These are phyloP conservation scores for Rhabdophis nuchalis DNA, from an alignment of 2,797 vertebrate species.

Conservation along the genomic window DNA sequence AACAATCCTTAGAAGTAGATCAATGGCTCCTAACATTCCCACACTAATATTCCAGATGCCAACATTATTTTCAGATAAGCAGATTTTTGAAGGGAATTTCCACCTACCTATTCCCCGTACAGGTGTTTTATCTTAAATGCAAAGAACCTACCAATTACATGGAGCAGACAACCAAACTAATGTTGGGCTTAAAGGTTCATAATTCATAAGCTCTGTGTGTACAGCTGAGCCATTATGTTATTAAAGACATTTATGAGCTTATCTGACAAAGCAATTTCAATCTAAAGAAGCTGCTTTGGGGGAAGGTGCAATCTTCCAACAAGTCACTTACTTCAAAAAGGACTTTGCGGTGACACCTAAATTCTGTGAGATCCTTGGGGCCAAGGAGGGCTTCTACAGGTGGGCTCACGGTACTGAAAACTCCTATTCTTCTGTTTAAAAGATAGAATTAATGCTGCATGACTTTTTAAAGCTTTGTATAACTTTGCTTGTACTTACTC, in stretches of 20 bases:
- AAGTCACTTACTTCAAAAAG: constrained; percentile 3
- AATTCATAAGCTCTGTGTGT: constrained; percentile 12
- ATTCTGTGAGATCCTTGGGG: constrained; percentile 8
- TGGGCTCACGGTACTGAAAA: background rate
- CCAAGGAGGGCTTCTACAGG: background rate
- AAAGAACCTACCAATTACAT: background rate
- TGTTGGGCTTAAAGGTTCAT: constrained; percentile 20
- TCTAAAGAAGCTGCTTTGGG: constrained; percentile 10
- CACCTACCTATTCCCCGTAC: background rate
- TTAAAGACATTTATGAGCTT: constrained; percentile 29
- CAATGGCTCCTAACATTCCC: background rate
- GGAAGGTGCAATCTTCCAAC: constrained; percentile 17
- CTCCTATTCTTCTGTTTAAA: background rate
- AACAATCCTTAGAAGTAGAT: background rate
- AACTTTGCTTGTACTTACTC: background rate
- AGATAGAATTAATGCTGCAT: background rate
- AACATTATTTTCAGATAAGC: background rate
- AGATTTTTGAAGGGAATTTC: background rate
- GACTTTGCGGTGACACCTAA: constrained; percentile 1
- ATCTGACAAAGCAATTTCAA: constrained; percentile 22
- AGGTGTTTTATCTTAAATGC: background rate
- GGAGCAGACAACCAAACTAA: constrained; percentile 15
- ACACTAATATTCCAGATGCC: background rate
- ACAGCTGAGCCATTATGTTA: constrained; percentile 25
- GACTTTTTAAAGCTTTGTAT: background rate